Conservation (phyloP, 2,797 vertebrate species). For the Hydrolagus colliei region DNA sequence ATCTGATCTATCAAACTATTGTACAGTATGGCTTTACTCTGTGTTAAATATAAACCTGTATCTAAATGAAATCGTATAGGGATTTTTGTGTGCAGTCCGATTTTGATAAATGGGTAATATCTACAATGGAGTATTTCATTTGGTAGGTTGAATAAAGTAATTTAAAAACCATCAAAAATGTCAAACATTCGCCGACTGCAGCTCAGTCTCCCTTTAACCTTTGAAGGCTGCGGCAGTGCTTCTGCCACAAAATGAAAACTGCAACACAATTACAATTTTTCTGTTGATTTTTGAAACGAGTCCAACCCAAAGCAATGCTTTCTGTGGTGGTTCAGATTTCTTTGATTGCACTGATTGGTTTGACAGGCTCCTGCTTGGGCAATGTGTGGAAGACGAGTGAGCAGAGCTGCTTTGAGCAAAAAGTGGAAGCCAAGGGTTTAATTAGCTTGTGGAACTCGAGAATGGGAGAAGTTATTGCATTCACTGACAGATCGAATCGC, state of each 20-base stretch:
- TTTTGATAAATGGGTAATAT: constrained; percentile 32
- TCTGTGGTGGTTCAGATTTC: not conserved
- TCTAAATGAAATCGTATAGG: constrained; percentile 19
- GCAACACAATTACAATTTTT: constrained; percentile 24
- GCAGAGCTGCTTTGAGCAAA: not conserved
- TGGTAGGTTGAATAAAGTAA: constrained; percentile 25
- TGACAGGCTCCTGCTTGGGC: not conserved
- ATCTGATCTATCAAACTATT: not conserved
- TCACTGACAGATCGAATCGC: not conserved
- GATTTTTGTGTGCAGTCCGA: constrained; percentile 11
- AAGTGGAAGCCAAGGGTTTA: not conserved
- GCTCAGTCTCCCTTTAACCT: constrained; percentile 25
- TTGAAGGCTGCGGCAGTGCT: not conserved
- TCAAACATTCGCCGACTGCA: constrained; percentile 6
- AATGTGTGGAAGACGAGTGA: not conserved
- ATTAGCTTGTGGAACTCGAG: not conserved
- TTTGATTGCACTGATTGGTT: not conserved
- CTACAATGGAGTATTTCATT: constrained; percentile 25
- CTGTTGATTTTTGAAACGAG: not conserved
- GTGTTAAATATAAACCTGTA: constrained; percentile 23
- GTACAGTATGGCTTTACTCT: not conserved
- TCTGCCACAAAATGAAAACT: constrained; percentile 1
- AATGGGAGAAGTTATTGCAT: not conserved
- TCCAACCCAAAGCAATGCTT: not conserved
- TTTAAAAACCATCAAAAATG: constrained; percentile 29